Conservation (phyloP, 2,888 invertebrate genomes). For the Dascillus cervinus region DNA sequence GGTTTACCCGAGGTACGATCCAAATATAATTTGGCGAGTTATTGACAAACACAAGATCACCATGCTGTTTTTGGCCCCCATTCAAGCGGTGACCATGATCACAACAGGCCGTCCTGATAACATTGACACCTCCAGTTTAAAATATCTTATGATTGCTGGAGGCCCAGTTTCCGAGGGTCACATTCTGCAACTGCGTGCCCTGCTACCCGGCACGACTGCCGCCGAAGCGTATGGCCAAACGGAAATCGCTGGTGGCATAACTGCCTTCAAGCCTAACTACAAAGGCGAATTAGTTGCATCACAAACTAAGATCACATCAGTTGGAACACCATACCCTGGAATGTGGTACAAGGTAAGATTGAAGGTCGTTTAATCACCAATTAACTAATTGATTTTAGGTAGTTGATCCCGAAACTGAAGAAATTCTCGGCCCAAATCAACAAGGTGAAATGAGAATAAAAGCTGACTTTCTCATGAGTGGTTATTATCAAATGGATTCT, state of each 20-base stretch:
- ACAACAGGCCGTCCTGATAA: conserved; percentile 30
- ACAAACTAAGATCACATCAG: conserved; percentile 26
- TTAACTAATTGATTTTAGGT: no score
- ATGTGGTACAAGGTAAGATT: conserved; percentile 31
- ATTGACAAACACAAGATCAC: conserved; percentile 31
- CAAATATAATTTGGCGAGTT: conserved; percentile 22
- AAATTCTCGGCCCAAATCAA: no score
- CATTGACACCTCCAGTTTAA: conserved; percentile 28
- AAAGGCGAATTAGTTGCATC: conserved; percentile 25
- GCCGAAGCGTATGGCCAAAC: conserved; percentile 33
- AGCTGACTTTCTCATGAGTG: no score
- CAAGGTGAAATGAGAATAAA: no score
- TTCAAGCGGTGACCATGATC: conserved; percentile 22
- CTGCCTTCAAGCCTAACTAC: conserved; percentile 24
- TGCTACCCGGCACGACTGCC: conserved; percentile 33
- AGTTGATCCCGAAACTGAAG: no score
- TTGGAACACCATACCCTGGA: conserved; percentile 26
- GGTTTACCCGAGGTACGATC: conserved; percentile 20
- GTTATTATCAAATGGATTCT: no score
- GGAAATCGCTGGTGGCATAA: conserved; percentile 28
- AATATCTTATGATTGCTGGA: conserved; percentile 27
- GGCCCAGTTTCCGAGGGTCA: conserved; percentile 24
- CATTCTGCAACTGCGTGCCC: conserved; percentile 27
- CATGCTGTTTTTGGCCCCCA: conserved; percentile 26
- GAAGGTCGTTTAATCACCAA: no score